Percentiles rank a stretch among this genome's conserved stretches.
Evolutionary conservation across 2,797 vertebrate genomes (phyloP).

Genomic region (Carcharodon carcharias): DNA sequence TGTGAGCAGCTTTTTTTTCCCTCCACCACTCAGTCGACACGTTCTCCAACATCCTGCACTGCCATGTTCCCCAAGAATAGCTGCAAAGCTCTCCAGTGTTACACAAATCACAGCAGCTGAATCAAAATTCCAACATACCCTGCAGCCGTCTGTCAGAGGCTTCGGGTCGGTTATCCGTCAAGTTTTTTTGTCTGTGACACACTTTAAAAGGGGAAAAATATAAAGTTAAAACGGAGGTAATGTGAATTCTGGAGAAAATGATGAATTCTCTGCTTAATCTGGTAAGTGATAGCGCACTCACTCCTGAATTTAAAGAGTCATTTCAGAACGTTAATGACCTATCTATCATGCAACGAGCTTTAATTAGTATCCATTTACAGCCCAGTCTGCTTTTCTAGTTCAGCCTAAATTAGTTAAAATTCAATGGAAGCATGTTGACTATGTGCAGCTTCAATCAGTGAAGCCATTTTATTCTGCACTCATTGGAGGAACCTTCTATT

Average conservation of each 20-base stretch:
- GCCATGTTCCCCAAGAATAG: neutral
- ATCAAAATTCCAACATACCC: neutral
- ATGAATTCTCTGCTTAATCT: neutral
- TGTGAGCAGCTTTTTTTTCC: neutral
- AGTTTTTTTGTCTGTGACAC: neutral
- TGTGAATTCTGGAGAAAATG: neutral
- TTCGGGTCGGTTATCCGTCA: neutral
- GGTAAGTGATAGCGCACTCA: neutral
- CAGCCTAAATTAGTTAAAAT: neutral
- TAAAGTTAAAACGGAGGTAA: neutral
- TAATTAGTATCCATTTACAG: neutral
- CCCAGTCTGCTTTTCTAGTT: neutral
- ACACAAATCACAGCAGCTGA: neutral
- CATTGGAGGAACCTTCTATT: constrained; percentile 63
- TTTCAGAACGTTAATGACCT: neutral
- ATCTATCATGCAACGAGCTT: neutral
- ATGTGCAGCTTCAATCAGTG: neutral
- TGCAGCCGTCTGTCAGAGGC: neutral
- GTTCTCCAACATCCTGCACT: neutral
- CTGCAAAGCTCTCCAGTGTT: neutral
- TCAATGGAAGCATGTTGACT: neutral
- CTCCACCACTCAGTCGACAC: neutral
- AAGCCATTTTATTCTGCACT: constrained; percentile 58
- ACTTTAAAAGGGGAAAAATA: neutral
- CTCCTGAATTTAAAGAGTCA: neutral